Evolutionary conservation across 53 echinoderm and acorn worm genomes (phyloP), one percentile per base, ranked within the genome.

Genomic region (Apostichopus leukothele): DNA sequence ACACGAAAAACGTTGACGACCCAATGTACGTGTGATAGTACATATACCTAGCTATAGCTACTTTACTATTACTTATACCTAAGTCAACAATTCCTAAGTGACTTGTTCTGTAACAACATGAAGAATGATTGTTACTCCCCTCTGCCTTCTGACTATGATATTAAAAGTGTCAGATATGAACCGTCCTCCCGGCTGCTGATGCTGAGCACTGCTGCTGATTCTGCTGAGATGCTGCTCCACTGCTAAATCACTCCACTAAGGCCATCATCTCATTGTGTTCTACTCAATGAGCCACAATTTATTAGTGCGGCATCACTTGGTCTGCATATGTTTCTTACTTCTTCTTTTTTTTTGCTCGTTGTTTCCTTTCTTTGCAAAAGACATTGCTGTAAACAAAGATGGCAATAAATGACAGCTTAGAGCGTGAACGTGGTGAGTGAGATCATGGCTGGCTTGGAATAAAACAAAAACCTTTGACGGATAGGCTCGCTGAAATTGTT

Each of bases 51-150:
- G 6, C 71, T 71, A 71, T 71, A n/a, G 71, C 71, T 71, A 71
- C 18, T 16, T 18, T 19, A 71, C 71, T 71, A 19, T 6, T 71
- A 71, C 71, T 71, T 16, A 14, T 71, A 71, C 59, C 55, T 54
- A 81, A 81, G 81, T 81, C 81, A 81, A 81, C 81, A 81, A 54
- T 59, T 54, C 81, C 54, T 81, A 81, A 81, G 81, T 81, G 81
- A 20, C 12, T 59, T 81, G 81, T 59, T 21, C 55, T 81, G 59
- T 54, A 81, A 81, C 81, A 81, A 54, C 81, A 81, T 81, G 57
- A 21, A 81, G 22, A 55, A 59, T 81, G 81, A 81, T 20, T 81
- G 21, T 13, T 59, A 39, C 81, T 81, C 22, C 59, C 57, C 77
- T 26, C 78, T 19, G n/a, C 19, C 23, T 54, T 57, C 81, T 57